phyloP scores from a whole-genome alignment of 37 sponge, comb jelly and placozoan genomes.

The Theonella swinhoei region DNA sequence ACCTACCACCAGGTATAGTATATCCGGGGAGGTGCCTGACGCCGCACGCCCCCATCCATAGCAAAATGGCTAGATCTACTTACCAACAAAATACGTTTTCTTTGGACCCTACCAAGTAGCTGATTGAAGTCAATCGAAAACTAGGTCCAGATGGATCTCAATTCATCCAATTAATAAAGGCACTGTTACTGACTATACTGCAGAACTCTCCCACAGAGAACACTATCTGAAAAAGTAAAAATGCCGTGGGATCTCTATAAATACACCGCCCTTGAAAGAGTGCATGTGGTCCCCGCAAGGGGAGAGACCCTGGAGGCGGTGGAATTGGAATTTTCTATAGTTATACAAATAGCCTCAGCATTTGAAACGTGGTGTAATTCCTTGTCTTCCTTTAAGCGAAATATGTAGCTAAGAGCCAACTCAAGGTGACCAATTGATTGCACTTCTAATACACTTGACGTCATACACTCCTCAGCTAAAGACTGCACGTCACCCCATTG shows the following conservation, averaged over 20 bases:
- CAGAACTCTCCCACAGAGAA: not conserved
- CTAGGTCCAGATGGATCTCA: not conserved
- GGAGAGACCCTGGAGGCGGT: too few species aligned
- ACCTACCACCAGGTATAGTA: too few species aligned
- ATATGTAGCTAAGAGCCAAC: slow-evolving; percentile 19
- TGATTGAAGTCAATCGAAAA: not conserved
- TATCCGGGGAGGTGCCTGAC: too few species aligned
- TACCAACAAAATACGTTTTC: too few species aligned
- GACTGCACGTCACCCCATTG: not conserved
- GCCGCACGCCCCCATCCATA: too few species aligned
- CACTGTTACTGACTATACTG: not conserved
- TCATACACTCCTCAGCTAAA: slow-evolving; percentile 12
- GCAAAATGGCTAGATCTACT: too few species aligned
- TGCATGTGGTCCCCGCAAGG: too few species aligned
- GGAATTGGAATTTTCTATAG: not conserved
- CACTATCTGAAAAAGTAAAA: not conserved
- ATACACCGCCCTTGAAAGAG: not conserved
- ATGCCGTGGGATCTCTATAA: not conserved
- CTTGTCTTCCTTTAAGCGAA: not conserved
- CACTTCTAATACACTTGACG: not conserved
- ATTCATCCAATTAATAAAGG: not conserved
- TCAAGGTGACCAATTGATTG: slow-evolving; percentile 17
- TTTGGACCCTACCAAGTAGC: too few species aligned
- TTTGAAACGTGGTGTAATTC: not conserved
- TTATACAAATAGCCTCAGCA: not conserved